A percentile compares a stretch with the other conserved stretches of the same genome.
Evolutionary conservation across 2,888 invertebrate species (phyloP).

Genomic region (Plebejus anna): DNA sequence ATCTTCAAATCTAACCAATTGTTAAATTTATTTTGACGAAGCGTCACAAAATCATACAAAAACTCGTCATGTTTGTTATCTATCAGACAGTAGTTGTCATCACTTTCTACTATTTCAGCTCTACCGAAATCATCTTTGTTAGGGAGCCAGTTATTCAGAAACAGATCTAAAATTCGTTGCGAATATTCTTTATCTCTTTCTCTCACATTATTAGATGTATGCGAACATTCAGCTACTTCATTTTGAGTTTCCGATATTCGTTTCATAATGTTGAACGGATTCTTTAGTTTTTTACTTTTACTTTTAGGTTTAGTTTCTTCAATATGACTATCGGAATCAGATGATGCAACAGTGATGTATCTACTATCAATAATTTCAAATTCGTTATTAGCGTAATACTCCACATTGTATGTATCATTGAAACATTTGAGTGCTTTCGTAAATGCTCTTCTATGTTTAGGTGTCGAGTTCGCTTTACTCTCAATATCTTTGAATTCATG

Average conservation of each 20-base stretch:
- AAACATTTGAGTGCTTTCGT: constrained; percentile 60
- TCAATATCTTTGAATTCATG: constrained; percentile 51
- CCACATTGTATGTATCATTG: constrained; percentile 60
- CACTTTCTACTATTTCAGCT: constrained; percentile 50
- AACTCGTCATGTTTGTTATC: constrained; percentile 51
- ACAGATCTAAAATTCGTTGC: constrained; percentile 41
- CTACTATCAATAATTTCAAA: constrained; percentile 55
- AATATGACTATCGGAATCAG: constrained; percentile 56
- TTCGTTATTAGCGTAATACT: constrained; percentile 52
- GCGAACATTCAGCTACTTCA: constrained; percentile 31
- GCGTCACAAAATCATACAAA: constrained; percentile 53
- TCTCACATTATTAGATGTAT: constrained; percentile 32
- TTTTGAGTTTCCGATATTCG: constrained; percentile 48
- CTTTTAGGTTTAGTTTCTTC: constrained; percentile 44
- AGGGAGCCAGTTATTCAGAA: constrained; percentile 57
- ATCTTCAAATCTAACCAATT: constrained; percentile 64
- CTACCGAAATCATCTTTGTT: constrained; percentile 58
- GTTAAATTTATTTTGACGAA: constrained; percentile 44
- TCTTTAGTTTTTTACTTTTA: constrained; percentile 52
- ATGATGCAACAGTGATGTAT: constrained; percentile 55
- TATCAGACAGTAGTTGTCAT: constrained; percentile 38
- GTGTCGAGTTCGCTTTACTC: constrained; percentile 46
- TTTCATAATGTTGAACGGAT: constrained; percentile 65
- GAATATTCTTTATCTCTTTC: constrained; percentile 39
- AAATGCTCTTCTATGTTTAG: constrained; percentile 58